Evolutionary conservation across 2,797 vertebrate genomes (phyloP).

Genomic region (Phalanger gymnotis): DNA sequence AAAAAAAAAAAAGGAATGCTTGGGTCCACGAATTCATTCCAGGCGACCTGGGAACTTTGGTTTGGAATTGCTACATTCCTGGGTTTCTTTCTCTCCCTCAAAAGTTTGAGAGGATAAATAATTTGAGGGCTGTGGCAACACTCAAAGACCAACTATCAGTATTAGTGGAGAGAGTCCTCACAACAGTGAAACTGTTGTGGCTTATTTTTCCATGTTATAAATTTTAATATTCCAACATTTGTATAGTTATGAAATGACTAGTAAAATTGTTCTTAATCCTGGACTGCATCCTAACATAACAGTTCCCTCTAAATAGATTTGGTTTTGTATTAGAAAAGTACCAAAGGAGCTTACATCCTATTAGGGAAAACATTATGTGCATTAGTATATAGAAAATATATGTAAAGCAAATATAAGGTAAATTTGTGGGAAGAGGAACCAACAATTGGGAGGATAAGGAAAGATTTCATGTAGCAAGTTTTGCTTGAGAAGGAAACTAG

Average conservation of each 20-base stretch:
- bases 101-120: not conserved
- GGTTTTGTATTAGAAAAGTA: not conserved
- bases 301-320: constrained; percentile 7
- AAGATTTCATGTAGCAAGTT: not conserved
- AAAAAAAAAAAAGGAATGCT: no score
- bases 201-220: not conserved
- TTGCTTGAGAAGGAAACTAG: not conserved
- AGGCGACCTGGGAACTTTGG: no score
- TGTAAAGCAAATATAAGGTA: not conserved
- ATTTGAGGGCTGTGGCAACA: not conserved
- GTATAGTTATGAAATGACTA: constrained; percentile 12
- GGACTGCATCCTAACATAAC: constrained; percentile 20
- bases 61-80: no score
- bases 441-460: not conserved
- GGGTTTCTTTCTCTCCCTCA: no score
- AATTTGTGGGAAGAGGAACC: not conserved
- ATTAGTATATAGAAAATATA: not conserved
- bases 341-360: not conserved
- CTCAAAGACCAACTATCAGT: not conserved
- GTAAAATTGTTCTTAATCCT: constrained; percentile 21
- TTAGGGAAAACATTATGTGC: not conserved
- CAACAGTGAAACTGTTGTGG: not conserved
- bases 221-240: constrained; percentile 42
- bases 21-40: no score
- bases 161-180: not conserved